Conservation (phyloP, 2,797 vertebrate genomes). For the Phataginus tricuspis region DNA sequence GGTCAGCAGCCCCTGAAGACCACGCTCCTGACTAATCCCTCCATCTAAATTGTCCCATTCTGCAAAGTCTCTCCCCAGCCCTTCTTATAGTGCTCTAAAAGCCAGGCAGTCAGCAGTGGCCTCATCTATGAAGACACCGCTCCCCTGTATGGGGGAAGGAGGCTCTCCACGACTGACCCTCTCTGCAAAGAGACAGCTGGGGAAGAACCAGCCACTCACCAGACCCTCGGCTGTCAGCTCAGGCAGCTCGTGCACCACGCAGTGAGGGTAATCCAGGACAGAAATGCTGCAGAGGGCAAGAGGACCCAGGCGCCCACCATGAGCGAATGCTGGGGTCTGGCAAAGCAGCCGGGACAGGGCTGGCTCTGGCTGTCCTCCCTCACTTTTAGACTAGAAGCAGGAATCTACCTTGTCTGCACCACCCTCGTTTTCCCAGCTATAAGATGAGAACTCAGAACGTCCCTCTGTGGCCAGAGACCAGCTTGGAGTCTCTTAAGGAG, state of each 20-base stretch:
- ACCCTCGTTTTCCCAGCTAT: background rate
- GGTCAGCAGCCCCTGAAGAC: background rate
- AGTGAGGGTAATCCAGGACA: conserved; percentile 96
- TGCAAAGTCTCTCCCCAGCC: background rate
- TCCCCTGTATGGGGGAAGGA: background rate
- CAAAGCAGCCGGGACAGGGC: accelerated
- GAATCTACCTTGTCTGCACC: background rate
- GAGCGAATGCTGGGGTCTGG: background rate
- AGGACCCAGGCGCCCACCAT: background rate
- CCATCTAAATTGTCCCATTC: background rate
- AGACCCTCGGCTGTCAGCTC: conserved; percentile 98
- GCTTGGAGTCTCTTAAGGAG: background rate
- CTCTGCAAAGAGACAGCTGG: background rate
- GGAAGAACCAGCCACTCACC: conserved; percentile 84
- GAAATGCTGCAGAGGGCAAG: conserved; percentile 91
- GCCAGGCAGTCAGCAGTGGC: background rate
- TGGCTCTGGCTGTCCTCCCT: background rate
- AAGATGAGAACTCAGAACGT: background rate
- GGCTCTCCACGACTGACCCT: background rate
- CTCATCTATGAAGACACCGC: background rate
- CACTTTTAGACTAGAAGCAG: background rate
- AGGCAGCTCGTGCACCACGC: conserved; percentile 95
- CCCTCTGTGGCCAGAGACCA: background rate
- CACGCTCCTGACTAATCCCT: background rate
- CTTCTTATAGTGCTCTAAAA: background rate